Percentiles rank a stretch among this genome's conserved stretches.
These are phyloP conservation scores for Falcunculus frontatus DNA, from an alignment of 2,113 vertebrate genomes.

Conservation along the genomic window DNA sequence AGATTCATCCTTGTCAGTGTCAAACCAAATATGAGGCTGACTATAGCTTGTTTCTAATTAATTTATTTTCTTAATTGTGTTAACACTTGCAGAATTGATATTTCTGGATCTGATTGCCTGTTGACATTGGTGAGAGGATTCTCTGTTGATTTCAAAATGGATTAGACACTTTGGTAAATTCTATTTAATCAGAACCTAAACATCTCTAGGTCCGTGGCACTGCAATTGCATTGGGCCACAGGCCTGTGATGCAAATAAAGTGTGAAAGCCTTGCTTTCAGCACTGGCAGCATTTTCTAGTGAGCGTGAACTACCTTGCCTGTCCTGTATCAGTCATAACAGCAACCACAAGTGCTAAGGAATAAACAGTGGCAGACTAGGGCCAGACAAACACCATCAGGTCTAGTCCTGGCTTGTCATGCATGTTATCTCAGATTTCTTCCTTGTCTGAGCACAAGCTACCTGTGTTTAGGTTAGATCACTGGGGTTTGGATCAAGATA, in stretches of 20 bases:
- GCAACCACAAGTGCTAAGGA: background rate
- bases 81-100: background rate
- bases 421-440: background rate
- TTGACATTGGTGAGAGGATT: background rate
- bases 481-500: background rate
- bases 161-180: background rate
- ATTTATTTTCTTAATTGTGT: background rate
- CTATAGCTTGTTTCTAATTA: background rate
- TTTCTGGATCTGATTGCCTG: background rate
- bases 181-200: background rate
- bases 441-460: background rate
- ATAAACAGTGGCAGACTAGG: background rate
- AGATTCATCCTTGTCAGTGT: background rate
- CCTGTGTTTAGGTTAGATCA: background rate
- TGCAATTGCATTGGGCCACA: background rate
- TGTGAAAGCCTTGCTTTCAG: background rate
- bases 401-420: background rate
- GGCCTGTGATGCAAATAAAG: background rate
- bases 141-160: background rate
- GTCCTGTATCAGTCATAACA: background rate
- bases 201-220: background rate
- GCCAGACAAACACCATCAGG: background rate
- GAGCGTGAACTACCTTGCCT: background rate
- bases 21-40: background rate
- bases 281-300: background rate